Evolutionary conservation across 2,888 invertebrate species (phyloP).

Genomic region (Ennomos quercinarius): DNA sequence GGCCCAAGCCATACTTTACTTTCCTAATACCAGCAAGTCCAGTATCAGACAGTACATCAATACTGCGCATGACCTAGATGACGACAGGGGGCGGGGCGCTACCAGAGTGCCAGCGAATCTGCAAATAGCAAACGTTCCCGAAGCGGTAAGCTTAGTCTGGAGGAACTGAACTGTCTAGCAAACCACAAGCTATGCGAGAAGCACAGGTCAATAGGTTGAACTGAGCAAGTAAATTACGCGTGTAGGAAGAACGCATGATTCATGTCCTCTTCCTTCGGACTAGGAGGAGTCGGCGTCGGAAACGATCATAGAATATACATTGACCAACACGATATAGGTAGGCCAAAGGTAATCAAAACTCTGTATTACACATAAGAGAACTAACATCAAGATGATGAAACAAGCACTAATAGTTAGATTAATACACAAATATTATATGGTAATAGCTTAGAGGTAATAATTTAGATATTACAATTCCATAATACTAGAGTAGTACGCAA

Average conservation of each 20-base stretch:
- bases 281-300: slow-evolving; percentile 5
- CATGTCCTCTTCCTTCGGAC: slow-evolving; percentile 32
- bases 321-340: neutral
- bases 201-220: slow-evolving; percentile 49
- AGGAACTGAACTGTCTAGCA: slow-evolving; percentile 32
- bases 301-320: neutral
- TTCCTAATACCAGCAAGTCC: slow-evolving; percentile 49
- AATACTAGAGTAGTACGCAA: too few species aligned
- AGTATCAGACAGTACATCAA: slow-evolving; percentile 55
- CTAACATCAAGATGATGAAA: too few species aligned
- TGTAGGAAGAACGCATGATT: slow-evolving; percentile 36
- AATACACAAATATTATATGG: too few species aligned
- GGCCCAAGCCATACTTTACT: slow-evolving; percentile 36
- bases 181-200: slow-evolving; percentile 32
- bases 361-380: too few species aligned
- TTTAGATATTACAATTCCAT: too few species aligned
- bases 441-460: too few species aligned
- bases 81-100: slow-evolving; percentile 61
- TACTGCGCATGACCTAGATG: slow-evolving; percentile 69
- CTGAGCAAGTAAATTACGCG: slow-evolving; percentile 45
- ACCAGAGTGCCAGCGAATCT: slow-evolving; percentile 48
- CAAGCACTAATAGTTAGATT: too few species aligned
- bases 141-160: slow-evolving; percentile 55
- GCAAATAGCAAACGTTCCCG: slow-evolving; percentile 57
- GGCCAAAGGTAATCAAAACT: neutral